Base-by-base conservation (phyloP, 2,888 invertebrate genomes). In the Acronicta aceris region DNA sequence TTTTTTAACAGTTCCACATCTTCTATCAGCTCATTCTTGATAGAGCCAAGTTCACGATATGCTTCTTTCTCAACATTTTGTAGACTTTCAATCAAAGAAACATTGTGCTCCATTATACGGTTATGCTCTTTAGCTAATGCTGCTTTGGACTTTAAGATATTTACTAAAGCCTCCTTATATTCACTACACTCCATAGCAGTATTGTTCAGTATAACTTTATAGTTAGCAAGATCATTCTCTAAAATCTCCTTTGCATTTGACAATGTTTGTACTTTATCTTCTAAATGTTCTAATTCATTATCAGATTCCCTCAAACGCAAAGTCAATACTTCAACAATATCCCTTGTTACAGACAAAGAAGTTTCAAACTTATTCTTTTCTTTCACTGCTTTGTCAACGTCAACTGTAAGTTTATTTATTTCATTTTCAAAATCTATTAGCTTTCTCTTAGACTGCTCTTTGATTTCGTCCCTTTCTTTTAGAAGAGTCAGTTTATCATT, bases 291-390 rank as follows among this genome's bases (percentile, higher is more conserved):
- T 1, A 96, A 91, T 81, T 96, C 96, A 78, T 89, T 92, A 76
- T 96, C 96, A 5, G 96, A 96, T 74, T 95, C 93, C 50, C 95
- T 89, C 52, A 96, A 82, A 16, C 96, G 89, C 84, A 93, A 92
- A 30, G 95, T 95, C 52, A 96, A 80, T 5, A 96, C 95, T 78
- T 96, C 95, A 13, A 96, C 95, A 48, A 96, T 95, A 62, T 95
- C 94, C 76, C 95, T 93, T 1, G 95, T 95, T 15, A 95, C 95
- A 33, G 90, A 92, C n/a, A 96, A 86, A n/a, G 96, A 95, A 79
- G 95, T 90, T 84, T 95, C 94, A 81, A 95, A 96, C 58, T 95
- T 92, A 59, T 91, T 93, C 69, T 95, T 95, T 64, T 96, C 95
- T 68, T 90, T 94, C 9, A 81, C 76, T 30, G 91, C 84, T 72